Percentiles rank a stretch among this genome's conserved stretches.
These are phyloP conservation scores for Mesaphorura yosii DNA, from an alignment of 1,140 invertebrate species.

Conservation along the genomic window DNA sequence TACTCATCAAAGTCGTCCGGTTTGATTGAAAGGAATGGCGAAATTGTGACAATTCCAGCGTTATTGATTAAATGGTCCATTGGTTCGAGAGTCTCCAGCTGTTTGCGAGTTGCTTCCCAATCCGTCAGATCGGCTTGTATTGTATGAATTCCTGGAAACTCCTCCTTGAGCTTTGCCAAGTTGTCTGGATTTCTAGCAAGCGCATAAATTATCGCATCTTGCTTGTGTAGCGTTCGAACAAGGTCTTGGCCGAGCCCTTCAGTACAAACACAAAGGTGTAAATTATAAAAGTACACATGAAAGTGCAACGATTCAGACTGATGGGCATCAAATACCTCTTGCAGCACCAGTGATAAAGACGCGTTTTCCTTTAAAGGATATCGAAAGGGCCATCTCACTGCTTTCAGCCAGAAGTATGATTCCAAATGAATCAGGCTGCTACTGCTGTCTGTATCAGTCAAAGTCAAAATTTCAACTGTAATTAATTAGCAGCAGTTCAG, in stretches of 20 bases:
- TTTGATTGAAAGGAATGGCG: constrained; percentile 51
- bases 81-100: constrained; percentile 42
- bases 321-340: constrained; percentile 11
- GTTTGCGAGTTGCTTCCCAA: constrained; percentile 57
- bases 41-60: constrained; percentile 51
- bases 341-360: constrained; percentile 11
- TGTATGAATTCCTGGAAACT: constrained; percentile 33
- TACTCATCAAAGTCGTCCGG: constrained; percentile 59
- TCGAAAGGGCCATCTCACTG: constrained; percentile 9
- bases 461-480: no score
- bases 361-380: constrained; percentile 11
- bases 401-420: no score
- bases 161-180: constrained; percentile 9
- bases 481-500: no score
- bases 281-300: neutral
- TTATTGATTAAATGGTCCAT: constrained; percentile 75
- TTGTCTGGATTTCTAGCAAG: constrained; percentile 8
- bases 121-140: constrained; percentile 55
- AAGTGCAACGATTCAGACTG: no score
- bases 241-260: constrained; percentile 16
- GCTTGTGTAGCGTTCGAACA: neutral
- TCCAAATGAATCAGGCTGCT: no score
- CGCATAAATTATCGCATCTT: constrained; percentile 7
- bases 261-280: neutral
- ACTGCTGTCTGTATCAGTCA: no score